Evolutionary conservation across 2,113 vertebrate genomes (phyloP).

Genomic region (Cephalopterus ornatus): DNA sequence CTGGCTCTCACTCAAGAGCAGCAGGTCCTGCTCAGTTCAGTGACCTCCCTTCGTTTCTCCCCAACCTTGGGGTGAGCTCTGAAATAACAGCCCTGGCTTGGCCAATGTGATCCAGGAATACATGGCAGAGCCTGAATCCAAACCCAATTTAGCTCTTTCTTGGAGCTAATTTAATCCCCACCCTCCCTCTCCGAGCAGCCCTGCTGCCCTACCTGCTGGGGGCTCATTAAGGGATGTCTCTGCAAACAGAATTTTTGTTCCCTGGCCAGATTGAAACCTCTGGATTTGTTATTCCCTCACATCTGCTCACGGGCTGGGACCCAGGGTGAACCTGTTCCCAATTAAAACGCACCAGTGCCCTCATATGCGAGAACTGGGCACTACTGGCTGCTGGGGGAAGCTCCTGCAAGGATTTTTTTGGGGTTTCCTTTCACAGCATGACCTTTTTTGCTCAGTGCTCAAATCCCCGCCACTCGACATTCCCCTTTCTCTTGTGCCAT

Average conservation of each 20-base stretch:
- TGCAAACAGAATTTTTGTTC: background rate
- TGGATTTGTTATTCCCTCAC: background rate
- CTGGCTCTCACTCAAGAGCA: background rate
- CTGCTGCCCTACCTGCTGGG: background rate
- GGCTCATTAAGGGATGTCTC: background rate
- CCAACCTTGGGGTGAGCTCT: background rate
- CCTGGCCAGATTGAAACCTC: background rate
- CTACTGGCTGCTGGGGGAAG: background rate
- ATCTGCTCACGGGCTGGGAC: background rate
- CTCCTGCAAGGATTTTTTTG: background rate
- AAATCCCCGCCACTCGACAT: background rate
- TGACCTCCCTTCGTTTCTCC: background rate
- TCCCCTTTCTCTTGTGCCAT: background rate
- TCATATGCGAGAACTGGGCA: background rate
- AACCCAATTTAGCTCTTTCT: background rate
- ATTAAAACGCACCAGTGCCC: background rate
- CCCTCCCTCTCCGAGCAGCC: background rate
- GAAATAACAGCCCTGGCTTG: background rate
- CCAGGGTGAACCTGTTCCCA: background rate
- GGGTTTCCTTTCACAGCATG: background rate
- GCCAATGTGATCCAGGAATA: background rate
- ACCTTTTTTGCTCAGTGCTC: background rate
- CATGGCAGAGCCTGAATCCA: background rate
- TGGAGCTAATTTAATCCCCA: background rate
- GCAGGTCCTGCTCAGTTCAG: background rate